These are phyloP conservation scores for Threskiornis aethiopicus DNA, from an alignment of 2,797 vertebrate genomes.

Conservation along the genomic window DNA sequence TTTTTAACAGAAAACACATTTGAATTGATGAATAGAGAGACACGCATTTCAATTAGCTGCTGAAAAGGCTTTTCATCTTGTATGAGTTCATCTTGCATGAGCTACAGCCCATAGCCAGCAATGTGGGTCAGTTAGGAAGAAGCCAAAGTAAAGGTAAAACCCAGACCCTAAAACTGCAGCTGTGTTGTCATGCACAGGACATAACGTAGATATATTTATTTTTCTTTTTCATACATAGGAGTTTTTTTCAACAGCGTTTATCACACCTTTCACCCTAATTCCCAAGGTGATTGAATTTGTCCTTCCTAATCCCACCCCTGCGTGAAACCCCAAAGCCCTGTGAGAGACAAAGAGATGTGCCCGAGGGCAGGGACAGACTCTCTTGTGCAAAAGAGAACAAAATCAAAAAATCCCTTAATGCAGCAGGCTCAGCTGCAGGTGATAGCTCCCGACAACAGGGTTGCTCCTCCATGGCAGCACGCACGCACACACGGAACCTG, in stretches of 20 bases:
- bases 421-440: neutral
- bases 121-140: neutral
- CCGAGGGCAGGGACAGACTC: neutral
- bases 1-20: neutral
- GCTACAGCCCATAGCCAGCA: neutral
- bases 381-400: neutral
- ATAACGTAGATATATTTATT: neutral
- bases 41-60: neutral
- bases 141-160: neutral
- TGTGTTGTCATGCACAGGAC: too few relatives aligned
- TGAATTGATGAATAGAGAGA: neutral
- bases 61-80: neutral
- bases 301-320: neutral
- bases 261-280: neutral
- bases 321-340: rapidly evolving
- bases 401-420: neutral
- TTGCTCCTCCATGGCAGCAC: neutral
- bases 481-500: rapidly evolving
- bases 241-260: neutral
- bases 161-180: neutral
- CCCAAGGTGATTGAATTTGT: neutral
- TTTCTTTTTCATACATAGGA: neutral
- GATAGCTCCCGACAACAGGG: neutral
- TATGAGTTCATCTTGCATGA: rapidly evolving
- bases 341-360: neutral